phyloP scores from a whole-genome alignment of 2,797 vertebrate genomes.

The Chlorospingus flavigularis region DNA sequence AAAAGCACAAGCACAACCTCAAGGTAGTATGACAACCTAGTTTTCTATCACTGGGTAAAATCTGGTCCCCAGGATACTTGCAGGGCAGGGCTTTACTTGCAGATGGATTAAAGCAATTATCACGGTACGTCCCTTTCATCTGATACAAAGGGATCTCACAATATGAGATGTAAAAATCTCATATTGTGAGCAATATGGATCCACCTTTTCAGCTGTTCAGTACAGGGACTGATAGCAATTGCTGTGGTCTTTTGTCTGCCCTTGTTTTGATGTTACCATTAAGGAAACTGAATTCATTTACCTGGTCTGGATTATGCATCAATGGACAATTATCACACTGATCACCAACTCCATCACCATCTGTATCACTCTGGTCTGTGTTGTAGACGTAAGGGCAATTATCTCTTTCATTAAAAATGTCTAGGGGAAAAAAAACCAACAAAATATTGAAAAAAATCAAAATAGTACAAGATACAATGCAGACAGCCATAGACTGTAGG shows the following conservation, averaged over 20 bases:
- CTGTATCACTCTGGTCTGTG: slow-evolving; percentile 93
- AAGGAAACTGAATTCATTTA: slow-evolving; percentile 13
- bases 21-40: not conserved
- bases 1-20: not conserved
- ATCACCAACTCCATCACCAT: slow-evolving; percentile 94
- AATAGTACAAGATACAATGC: not conserved
- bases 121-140: not conserved
- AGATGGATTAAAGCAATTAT: not conserved
- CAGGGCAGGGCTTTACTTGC: not conserved
- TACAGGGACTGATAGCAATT: not conserved
- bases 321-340: slow-evolving; percentile 97
- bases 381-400: slow-evolving; percentile 97
- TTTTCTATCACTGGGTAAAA: not conserved
- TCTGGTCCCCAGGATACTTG: not conserved
- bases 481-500: not conserved
- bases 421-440: slow-evolving; percentile 51
- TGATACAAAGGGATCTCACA: not conserved
- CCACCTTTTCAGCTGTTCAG: not conserved
- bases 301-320: slow-evolving; percentile 96
- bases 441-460: not conserved
- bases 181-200: not conserved
- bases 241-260: not conserved
- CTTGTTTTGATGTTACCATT: not conserved
- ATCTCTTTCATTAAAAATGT: slow-evolving; percentile 91
- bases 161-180: not conserved